Conservation (phyloP, 2,888 invertebrate species). For the Malthinus flaveolus region DNA sequence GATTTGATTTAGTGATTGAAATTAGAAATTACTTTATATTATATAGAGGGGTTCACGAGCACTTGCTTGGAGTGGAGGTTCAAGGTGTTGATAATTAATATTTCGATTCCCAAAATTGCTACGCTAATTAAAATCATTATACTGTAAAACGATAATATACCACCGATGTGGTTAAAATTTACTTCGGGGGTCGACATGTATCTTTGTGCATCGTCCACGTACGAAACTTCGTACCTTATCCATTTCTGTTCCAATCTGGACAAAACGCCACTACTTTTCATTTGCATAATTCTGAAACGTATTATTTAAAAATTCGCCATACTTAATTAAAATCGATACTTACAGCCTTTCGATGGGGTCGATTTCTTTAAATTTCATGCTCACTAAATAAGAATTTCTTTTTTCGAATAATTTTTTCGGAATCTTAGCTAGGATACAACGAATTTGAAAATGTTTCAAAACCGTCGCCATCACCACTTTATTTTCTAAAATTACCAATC, state of each 20-base stretch:
- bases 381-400: conserved; percentile 37
- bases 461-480: conserved; percentile 46
- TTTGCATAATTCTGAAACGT: conserved; percentile 47
- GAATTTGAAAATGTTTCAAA: conserved; percentile 34
- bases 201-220: conserved; percentile 13
- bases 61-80: too few species aligned
- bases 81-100: conserved; percentile 11
- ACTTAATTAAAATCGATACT: conserved; percentile 9
- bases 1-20: too few species aligned
- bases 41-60: too few species aligned
- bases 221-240: conserved; percentile 37
- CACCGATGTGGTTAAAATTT: conserved; percentile 43
- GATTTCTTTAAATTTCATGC: conserved; percentile 14
- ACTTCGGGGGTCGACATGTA: conserved; percentile 39
- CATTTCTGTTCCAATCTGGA: conserved; percentile 50
- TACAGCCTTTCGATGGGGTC: conserved; percentile 28
- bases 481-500: conserved; percentile 51
- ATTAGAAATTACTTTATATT: too few species aligned
- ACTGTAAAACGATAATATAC: conserved; percentile 40
- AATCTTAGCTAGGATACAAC: conserved; percentile 39
- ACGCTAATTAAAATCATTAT: conserved; percentile 38
- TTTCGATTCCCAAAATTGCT: conserved; percentile 41
- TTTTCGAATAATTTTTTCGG: conserved; percentile 37
- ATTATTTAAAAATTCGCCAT: not conserved
- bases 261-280: conserved; percentile 51